Percentiles rank a stretch among this genome's conserved stretches.
phyloP scores from a whole-genome alignment of 2,113 vertebrate species.

The Lophochroa leadbeateri region DNA sequence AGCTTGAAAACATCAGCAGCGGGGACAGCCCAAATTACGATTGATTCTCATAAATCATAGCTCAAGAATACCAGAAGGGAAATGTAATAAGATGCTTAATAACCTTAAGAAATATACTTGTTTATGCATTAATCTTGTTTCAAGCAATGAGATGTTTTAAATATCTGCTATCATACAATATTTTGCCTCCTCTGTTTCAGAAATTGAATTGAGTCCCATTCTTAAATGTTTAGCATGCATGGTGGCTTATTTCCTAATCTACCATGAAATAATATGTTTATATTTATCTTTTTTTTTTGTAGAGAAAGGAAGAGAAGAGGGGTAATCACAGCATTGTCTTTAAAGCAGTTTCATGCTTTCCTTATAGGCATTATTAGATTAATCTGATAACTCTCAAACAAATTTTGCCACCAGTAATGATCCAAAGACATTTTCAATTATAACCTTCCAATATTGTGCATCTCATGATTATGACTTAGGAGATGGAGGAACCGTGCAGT shows the following conservation, averaged over 20 bases:
- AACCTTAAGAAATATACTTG: neutral
- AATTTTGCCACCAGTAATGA: constrained; percentile 31
- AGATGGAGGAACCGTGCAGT: neutral
- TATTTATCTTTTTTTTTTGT: neutral
- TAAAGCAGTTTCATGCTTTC: constrained; percentile 33
- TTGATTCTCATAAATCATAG: neutral
- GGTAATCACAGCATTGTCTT: constrained; percentile 21
- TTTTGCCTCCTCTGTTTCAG: neutral
- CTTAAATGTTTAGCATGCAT: neutral
- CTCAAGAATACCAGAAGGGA: neutral
- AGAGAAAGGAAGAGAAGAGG: neutral
- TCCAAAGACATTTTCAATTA: constrained; percentile 37
- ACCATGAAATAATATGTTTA: constrained; percentile 19
- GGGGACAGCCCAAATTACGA: neutral
- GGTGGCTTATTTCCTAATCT: constrained; percentile 29
- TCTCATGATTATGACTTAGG: neutral
- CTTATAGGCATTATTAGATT: constrained; percentile 27
- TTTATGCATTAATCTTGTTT: neutral
- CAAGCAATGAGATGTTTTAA: neutral
- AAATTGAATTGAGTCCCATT: constrained; percentile 2
- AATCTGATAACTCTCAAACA: constrained; percentile 2
- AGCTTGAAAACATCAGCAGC: neutral
- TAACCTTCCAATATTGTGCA: neutral
- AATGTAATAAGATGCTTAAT: neutral
- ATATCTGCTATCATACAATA: neutral